A percentile compares a stretch with the other conserved stretches of the same genome.
Evolutionary conservation across 2,797 vertebrate species (phyloP).

Genomic region (Harpagifer antarcticus): DNA sequence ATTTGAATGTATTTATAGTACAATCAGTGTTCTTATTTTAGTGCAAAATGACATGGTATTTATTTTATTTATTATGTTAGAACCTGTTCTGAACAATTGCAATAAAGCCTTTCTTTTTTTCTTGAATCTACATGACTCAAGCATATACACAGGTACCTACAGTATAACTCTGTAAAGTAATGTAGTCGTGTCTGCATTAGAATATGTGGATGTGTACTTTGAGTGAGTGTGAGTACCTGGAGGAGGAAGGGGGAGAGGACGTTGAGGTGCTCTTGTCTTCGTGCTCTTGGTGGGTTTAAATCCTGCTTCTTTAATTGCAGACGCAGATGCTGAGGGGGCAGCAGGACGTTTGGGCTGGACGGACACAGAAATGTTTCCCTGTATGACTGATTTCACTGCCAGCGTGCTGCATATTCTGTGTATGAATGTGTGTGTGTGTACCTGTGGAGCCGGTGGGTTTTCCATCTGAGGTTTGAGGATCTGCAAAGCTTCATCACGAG

Average conservation of each 20-base stretch:
- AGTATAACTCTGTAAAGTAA: background rate
- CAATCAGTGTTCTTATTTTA: too few relatives aligned
- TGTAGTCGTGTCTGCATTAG: background rate
- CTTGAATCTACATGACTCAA: background rate
- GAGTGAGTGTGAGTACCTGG: slow-evolving; percentile 73
- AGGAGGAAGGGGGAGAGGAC: slow-evolving; percentile 69
- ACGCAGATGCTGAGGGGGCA: slow-evolving; percentile 42
- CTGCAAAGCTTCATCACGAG: slow-evolving; percentile 94
- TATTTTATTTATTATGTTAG: too few relatives aligned
- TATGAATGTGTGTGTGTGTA: slow-evolving; percentile 39
- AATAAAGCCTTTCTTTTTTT: too few relatives aligned
- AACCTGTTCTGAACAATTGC: too few relatives aligned
- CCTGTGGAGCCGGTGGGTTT: slow-evolving; percentile 82
- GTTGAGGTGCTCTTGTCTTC: slow-evolving; percentile 70
- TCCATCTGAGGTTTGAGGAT: slow-evolving; percentile 94
- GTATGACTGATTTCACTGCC: background rate
- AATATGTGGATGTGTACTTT: background rate
- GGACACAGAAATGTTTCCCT: slow-evolving; percentile 23
- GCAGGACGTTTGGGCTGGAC: slow-evolving; percentile 66
- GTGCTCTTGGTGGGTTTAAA: slow-evolving; percentile 84
- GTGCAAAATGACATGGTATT: too few relatives aligned
- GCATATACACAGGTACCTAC: too few relatives aligned
- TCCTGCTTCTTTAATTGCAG: slow-evolving; percentile 58
- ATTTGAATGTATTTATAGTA: too few relatives aligned
- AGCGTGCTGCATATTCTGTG: background rate